phyloP scores from a whole-genome alignment of 2,888 invertebrate genomes.

The Willowsia nigromaculata region DNA sequence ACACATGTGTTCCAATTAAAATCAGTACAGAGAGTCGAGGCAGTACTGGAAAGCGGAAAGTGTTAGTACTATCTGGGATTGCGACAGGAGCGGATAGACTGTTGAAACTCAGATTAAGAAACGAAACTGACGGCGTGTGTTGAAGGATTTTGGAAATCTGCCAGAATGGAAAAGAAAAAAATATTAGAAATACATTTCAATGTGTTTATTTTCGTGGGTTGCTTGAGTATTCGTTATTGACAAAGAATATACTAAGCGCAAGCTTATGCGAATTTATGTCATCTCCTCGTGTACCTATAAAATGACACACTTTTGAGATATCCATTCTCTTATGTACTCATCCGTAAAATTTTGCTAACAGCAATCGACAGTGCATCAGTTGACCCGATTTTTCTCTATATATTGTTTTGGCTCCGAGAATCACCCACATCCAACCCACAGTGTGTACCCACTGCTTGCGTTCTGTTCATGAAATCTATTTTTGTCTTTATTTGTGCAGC shows the following conservation, averaged over 20 bases:
- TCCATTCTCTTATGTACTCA: not conserved
- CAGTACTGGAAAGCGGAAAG: conserved; percentile 79
- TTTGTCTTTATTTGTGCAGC: conserved; percentile 19
- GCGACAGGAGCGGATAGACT: conserved; percentile 84
- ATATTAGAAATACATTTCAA: not conserved
- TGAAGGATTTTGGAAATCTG: conserved; percentile 92
- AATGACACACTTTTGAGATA: not conserved
- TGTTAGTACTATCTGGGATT: conserved; percentile 69
- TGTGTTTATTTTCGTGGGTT: not conserved
- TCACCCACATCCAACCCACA: not conserved
- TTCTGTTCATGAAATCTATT: conserved; percentile 10
- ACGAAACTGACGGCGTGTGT: conserved; percentile 93
- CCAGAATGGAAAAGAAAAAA: conserved; percentile 74
- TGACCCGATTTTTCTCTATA: not conserved
- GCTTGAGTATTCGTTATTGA: not conserved
- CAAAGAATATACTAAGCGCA: not conserved
- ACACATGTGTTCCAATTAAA: conserved; percentile 91
- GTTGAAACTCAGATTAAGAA: conserved; percentile 96
- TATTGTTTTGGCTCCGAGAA: not conserved
- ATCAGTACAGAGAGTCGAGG: conserved; percentile 88
- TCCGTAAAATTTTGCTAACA: not conserved
- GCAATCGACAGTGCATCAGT: not conserved
- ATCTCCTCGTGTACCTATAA: not conserved
- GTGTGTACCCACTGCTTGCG: not conserved
- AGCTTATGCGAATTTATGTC: not conserved